These are phyloP conservation scores for Edolisoma coerulescens DNA, from an alignment of 2,113 vertebrate species.

Conservation along the genomic window DNA sequence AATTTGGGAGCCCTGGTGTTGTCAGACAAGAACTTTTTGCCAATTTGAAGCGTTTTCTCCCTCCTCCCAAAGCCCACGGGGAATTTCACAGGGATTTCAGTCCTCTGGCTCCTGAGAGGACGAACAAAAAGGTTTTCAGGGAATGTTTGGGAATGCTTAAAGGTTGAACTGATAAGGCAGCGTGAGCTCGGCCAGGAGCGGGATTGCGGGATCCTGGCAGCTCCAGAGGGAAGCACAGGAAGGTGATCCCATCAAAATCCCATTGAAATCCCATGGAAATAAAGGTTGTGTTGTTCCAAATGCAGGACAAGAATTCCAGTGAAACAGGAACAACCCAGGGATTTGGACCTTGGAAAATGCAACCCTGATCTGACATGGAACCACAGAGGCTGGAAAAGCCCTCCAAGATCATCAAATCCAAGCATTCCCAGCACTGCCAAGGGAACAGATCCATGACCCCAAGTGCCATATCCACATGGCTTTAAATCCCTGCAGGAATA, in stretches of 20 bases:
- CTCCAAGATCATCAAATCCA: neutral
- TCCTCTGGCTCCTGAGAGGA: neutral
- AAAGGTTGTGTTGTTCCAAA: neutral
- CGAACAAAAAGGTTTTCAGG: neutral
- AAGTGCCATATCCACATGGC: neutral
- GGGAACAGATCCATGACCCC: neutral
- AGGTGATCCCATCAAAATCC: neutral
- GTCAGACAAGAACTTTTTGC: neutral
- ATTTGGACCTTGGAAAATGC: accelerated
- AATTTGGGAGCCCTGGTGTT: neutral
- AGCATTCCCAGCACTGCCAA: neutral
- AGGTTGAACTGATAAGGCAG: neutral
- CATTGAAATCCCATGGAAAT: neutral
- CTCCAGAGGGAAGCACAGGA: neutral
- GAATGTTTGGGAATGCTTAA: neutral
- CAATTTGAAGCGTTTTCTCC: neutral
- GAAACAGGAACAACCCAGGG: neutral
- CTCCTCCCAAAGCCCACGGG: neutral
- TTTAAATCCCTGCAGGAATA: neutral
- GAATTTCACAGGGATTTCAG: neutral
- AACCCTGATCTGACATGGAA: neutral
- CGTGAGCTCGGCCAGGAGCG: accelerated
- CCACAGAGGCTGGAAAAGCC: neutral
- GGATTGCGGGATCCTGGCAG: neutral
- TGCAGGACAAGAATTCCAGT: neutral